Evolutionary conservation across 2,113 vertebrate species (phyloP).

Genomic region (Otus sunia): DNA sequence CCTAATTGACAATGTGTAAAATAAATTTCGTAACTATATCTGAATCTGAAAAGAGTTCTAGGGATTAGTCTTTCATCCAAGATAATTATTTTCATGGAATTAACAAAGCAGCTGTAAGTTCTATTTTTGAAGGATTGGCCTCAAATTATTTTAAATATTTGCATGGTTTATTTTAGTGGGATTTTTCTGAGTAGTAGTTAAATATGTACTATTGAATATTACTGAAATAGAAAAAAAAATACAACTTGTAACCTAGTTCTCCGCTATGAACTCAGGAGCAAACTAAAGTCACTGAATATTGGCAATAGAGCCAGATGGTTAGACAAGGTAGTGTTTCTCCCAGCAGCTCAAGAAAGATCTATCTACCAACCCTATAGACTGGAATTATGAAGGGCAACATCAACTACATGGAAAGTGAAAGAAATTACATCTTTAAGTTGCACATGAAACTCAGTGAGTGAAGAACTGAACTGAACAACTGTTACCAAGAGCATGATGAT

Average conservation of each 20-base stretch:
- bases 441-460: neutral
- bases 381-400: neutral
- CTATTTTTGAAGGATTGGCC: neutral
- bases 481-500: neutral
- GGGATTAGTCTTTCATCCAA: neutral
- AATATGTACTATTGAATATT: neutral
- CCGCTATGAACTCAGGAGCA: neutral
- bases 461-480: neutral
- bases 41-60: neutral
- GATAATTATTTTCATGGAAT: neutral
- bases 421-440: neutral
- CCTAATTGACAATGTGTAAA: neutral
- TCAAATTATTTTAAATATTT: neutral
- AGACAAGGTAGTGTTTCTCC: neutral
- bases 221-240: neutral
- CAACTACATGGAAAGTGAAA: neutral
- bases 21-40: neutral
- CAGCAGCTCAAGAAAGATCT: neutral
- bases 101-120: neutral
- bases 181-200: neutral
- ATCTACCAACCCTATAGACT: neutral
- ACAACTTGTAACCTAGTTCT: neutral
- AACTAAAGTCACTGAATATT: neutral
- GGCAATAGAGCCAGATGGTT: rapidly evolving
- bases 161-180: neutral